Evolutionary conservation across 2,797 vertebrate genomes (phyloP).

Genomic region (Salmo trutta): DNA sequence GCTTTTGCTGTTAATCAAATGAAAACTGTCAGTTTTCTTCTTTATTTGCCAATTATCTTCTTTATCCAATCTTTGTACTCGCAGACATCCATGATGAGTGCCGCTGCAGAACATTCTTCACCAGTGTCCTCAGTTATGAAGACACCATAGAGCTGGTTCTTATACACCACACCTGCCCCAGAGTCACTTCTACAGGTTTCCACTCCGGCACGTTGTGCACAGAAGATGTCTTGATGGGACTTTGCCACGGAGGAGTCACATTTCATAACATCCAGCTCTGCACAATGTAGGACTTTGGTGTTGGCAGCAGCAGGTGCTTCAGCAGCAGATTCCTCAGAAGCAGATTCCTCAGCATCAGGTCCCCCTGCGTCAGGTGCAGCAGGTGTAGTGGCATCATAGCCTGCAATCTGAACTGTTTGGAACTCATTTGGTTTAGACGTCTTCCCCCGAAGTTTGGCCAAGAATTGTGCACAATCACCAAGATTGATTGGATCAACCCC

Average conservation of each 20-base stretch:
- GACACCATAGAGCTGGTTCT: neutral
- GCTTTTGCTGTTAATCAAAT: neutral
- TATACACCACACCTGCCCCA: neutral
- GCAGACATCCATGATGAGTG: neutral
- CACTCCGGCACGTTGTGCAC: neutral
- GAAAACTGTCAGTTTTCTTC: neutral
- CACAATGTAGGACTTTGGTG: neutral
- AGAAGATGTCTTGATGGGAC: neutral
- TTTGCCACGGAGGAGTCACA: neutral
- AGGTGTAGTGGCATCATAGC: neutral
- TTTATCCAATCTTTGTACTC: neutral
- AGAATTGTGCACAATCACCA: neutral
- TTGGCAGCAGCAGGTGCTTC: neutral
- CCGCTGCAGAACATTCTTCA: neutral
- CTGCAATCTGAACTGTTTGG: neutral
- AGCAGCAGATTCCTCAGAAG: too few relatives aligned
- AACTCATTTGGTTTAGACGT: neutral
- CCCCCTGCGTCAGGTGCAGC: neutral
- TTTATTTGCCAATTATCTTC: neutral
- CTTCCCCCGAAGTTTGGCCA: fast-evolving
- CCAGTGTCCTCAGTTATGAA: fast-evolving
- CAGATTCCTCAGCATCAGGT: too few relatives aligned
- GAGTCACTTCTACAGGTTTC: neutral
- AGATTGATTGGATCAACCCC: neutral
- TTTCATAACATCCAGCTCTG: neutral